phyloP scores from a whole-genome alignment of 92 coral and sea anemone genomes.

The Phenganax subtilis region DNA sequence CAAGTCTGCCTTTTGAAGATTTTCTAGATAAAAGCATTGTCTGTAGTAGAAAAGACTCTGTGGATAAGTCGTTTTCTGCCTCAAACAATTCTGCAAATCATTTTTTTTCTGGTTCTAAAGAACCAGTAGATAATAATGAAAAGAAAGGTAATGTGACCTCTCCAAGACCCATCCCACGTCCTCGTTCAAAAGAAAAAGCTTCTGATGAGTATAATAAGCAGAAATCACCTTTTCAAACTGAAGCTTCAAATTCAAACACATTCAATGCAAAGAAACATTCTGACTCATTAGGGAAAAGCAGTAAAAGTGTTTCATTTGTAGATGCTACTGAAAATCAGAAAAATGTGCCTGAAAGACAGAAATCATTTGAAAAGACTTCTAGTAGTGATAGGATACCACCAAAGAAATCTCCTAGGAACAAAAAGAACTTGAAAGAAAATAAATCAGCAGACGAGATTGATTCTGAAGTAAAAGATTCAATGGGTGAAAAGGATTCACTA shows the following conservation, averaged over 20 bases:
- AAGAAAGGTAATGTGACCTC: neutral
- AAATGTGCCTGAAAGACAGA: neutral
- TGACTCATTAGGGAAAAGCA: conserved; percentile 26
- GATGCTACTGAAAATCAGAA: neutral
- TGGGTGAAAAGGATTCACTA: too few relatives aligned
- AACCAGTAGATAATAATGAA: neutral
- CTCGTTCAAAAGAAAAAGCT: conserved; percentile 8
- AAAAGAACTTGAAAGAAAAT: neutral
- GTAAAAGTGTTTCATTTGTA: conserved; percentile 24
- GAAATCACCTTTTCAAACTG: neutral
- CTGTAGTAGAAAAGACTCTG: neutral
- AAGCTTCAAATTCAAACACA: neutral
- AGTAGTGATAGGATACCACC: conserved; percentile 19
- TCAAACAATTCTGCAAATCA: neutral
- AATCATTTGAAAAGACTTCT: neutral
- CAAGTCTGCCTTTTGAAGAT: too few relatives aligned
- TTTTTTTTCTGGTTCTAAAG: conserved; percentile 13
- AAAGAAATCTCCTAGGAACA: conserved; percentile 11
- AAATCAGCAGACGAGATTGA: neutral
- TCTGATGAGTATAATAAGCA: neutral
- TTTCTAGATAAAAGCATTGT: neutral
- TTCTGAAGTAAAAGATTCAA: neutral
- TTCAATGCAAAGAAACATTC: conserved; percentile 13
- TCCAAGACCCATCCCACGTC: conserved; percentile 33
- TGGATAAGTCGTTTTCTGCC: neutral